Conservation (phyloP, 2,888 invertebrate species). For the Barypeithes pellucidus region DNA sequence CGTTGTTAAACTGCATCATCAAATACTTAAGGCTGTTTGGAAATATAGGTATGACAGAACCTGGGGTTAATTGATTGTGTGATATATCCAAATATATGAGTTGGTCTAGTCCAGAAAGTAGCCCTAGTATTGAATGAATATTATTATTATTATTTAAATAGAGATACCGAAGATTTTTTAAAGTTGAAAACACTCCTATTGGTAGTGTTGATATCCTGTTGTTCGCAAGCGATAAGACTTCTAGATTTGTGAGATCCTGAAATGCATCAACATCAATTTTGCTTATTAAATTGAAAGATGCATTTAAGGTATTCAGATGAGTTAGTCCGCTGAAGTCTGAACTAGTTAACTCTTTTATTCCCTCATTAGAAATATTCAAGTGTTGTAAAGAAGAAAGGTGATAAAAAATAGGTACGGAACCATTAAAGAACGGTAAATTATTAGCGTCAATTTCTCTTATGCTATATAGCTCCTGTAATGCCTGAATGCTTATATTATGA, state of each 20-base stretch:
- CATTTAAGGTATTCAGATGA: not conserved
- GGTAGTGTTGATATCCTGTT: not conserved
- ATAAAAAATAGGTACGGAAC: not conserved
- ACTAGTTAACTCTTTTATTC: not conserved
- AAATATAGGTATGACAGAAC: not conserved
- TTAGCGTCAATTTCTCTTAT: not conserved
- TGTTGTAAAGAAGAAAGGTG: not conserved
- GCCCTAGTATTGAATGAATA: not conserved
- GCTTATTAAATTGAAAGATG: not conserved
- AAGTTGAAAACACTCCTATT: not conserved
- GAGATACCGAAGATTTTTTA: not conserved
- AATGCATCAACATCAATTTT: not conserved
- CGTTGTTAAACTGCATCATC: too few species aligned
- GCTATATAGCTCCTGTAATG: not conserved
- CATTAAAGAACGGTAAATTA: not conserved
- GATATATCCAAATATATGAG: not conserved
- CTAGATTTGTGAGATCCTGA: not conserved
- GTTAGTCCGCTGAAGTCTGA: not conserved
- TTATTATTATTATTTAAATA: not conserved
- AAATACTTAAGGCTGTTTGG: not conserved
- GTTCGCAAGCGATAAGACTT: not conserved
- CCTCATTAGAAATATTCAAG: not conserved
- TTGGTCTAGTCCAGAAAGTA: not conserved
- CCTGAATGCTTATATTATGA: not conserved
- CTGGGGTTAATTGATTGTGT: not conserved